Percentiles rank a stretch among this genome's conserved stretches.
These are phyloP conservation scores for Azemiops feae DNA, from an alignment of 2,113 vertebrate genomes.

Conservation along the genomic window DNA sequence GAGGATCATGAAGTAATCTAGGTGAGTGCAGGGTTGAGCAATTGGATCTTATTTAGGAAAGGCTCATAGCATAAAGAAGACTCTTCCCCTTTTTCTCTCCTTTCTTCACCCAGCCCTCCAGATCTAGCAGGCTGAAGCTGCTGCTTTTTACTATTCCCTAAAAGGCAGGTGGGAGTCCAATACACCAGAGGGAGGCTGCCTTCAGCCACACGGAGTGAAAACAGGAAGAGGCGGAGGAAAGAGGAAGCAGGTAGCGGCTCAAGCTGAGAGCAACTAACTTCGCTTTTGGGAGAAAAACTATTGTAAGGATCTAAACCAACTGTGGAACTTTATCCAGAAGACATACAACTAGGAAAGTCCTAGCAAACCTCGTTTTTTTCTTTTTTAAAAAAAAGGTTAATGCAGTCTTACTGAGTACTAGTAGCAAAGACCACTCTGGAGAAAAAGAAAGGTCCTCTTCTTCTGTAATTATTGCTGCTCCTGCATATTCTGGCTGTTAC, in stretches of 20 bases:
- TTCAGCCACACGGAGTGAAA: background rate
- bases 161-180: background rate
- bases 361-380: no score
- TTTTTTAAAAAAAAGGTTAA: background rate
- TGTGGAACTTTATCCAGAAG: background rate
- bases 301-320: background rate
- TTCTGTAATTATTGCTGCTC: background rate
- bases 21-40: background rate
- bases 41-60: background rate
- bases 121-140: background rate
- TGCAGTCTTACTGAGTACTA: background rate
- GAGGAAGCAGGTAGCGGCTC: background rate
- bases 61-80: background rate
- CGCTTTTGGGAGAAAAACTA: background rate
- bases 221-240: background rate
- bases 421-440: background rate
- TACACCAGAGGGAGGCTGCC: background rate
- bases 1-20: background rate
- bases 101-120: background rate
- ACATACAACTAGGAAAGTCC: background rate
- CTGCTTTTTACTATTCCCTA: background rate
- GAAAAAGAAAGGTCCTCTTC: background rate
- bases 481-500: background rate
- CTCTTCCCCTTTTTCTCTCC: background rate
- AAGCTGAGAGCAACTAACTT: background rate